A percentile compares a stretch with the other conserved stretches of the same genome.
Conservation (phyloP, 2,113 vertebrate genomes). For the Syngnathus scovelli region DNA sequence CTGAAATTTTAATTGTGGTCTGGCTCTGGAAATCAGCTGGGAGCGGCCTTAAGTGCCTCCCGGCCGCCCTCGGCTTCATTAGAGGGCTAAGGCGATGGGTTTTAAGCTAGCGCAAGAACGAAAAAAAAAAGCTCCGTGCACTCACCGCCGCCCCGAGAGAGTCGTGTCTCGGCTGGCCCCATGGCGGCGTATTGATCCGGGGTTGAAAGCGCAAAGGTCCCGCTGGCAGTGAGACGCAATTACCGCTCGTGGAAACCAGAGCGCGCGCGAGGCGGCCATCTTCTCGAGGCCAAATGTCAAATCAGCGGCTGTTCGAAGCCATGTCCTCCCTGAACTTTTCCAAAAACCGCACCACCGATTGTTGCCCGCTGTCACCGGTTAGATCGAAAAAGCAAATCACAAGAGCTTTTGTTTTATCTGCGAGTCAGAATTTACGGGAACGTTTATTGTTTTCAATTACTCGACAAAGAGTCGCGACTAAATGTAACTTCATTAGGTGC, state of each 20-base stretch:
- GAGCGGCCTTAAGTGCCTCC: slow-evolving; percentile 59
- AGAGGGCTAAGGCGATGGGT: slow-evolving; percentile 7
- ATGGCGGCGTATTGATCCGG: slow-evolving; percentile 40
- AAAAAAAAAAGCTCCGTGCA: slow-evolving; percentile 26
- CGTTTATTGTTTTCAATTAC: slow-evolving; percentile 6
- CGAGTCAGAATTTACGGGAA: not conserved
- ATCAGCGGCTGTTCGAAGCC: not conserved
- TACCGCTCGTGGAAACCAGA: slow-evolving; percentile 35
- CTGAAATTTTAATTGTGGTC: slow-evolving; percentile 72
- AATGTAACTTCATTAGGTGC: slow-evolving; percentile 7
- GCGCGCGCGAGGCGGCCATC: slow-evolving; percentile 5
- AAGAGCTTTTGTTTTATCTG: not conserved
- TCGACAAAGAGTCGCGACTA: not conserved
- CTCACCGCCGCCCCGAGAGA: slow-evolving; percentile 30
- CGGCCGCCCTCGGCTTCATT: slow-evolving; percentile 45
- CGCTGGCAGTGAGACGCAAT: slow-evolving; percentile 46
- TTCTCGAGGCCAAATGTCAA: slow-evolving; percentile 7
- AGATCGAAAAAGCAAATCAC: not conserved
- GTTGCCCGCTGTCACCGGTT: not conserved
- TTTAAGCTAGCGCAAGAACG: slow-evolving; percentile 6
- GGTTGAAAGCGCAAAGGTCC: slow-evolving; percentile 26
- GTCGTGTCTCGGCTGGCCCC: not conserved
- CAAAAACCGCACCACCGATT: not conserved
- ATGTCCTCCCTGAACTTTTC: not conserved
- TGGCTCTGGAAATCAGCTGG: slow-evolving; percentile 65